Percentiles rank a stretch among this genome's conserved stretches.
Evolutionary conservation across 2,113 vertebrate species (phyloP).

Genomic region (Otolemur garnettii): DNA sequence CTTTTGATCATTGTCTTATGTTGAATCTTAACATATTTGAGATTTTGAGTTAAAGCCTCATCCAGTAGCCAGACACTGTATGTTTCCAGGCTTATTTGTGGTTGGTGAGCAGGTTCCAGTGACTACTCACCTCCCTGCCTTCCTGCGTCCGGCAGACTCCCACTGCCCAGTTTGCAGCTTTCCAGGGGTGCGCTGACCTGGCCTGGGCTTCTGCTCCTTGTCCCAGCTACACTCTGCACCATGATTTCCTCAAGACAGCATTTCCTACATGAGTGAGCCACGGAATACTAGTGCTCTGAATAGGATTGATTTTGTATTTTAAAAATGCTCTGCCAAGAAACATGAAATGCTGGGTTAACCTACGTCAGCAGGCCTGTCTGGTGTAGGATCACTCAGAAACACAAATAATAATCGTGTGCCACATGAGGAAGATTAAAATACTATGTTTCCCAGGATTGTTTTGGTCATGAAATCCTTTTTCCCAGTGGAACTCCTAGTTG

Average conservation of each 20-base stretch:
- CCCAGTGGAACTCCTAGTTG: too few species aligned
- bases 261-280: not conserved
- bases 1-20: not conserved
- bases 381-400: not conserved
- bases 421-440: fast-evolving
- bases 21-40: not conserved
- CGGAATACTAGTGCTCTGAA: not conserved
- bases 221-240: not conserved
- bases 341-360: not conserved
- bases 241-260: fast-evolving
- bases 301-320: not conserved
- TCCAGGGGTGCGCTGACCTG: fast-evolving
- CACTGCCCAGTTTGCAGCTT: fast-evolving
- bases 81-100: fast-evolving
- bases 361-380: not conserved
- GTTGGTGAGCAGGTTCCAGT: not conserved
- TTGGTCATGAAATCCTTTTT: not conserved
- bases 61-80: fast-evolving
- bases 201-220: fast-evolving
- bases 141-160: fast-evolving
- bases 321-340: not conserved
- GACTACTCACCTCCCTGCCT: fast-evolving
- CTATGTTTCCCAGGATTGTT: not conserved
- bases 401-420: not conserved
- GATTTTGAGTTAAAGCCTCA: not conserved